Conservation (phyloP, 1,140 invertebrate genomes). For the Microvelia longipes region DNA sequence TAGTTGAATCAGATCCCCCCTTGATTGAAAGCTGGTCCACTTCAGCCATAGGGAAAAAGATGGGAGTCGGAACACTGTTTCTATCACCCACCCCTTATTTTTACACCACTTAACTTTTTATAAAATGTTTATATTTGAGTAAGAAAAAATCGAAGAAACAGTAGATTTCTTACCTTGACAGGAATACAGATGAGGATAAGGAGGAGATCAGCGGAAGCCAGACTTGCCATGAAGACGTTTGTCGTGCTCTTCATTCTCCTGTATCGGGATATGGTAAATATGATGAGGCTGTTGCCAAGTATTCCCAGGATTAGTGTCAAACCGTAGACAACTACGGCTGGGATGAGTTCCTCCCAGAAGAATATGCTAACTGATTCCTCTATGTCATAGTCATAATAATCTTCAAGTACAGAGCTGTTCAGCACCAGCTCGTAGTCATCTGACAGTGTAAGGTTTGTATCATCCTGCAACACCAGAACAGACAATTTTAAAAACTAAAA, state of each 20-base stretch:
- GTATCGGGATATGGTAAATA: conserved; percentile 32
- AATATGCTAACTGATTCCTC: conserved; percentile 15
- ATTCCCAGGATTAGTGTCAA: conserved; percentile 35
- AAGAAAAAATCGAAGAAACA: too few species aligned
- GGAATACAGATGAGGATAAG: conserved; percentile 57
- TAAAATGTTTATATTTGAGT: too few species aligned
- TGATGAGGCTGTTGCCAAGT: conserved; percentile 37
- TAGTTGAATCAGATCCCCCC: too few species aligned
- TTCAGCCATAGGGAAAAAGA: too few species aligned
- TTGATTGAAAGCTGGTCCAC: too few species aligned
- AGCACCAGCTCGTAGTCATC: background rate
- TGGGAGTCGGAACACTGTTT: too few species aligned
- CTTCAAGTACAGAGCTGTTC: background rate
- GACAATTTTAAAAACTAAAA: too few species aligned
- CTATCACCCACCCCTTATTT: too few species aligned
- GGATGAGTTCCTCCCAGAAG: conserved; percentile 31
- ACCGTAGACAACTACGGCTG: conserved; percentile 32
- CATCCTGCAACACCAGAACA: background rate
- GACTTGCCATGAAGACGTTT: conserved; percentile 52
- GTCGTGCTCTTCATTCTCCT: conserved; percentile 33
- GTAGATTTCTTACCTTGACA: conserved; percentile 50
- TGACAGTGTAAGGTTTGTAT: background rate
- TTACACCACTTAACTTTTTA: too few species aligned
- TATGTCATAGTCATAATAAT: conserved; percentile 18
- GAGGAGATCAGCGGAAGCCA: conserved; percentile 54